Base-by-base conservation (phyloP, 2,113 vertebrate species). In the Orcinus orca region DNA sequence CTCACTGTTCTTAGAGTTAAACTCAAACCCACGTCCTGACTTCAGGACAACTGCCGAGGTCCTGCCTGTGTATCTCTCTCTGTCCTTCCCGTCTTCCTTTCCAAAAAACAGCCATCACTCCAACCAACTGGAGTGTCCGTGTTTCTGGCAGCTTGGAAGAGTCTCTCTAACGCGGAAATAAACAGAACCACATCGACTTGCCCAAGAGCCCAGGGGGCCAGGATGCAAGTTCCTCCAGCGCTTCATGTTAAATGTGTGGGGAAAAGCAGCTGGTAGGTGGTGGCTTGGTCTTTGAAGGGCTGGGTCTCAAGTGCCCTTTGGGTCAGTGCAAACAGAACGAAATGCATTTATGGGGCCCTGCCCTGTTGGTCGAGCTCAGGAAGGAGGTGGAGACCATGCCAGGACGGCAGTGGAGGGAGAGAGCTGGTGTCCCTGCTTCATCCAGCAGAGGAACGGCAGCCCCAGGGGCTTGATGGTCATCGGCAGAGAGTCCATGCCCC, bases 391-490 rank as follows among this genome's bases (percentile, higher is more conserved):
- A 90, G 33, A 60, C 15, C 60, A 5, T 81, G 50, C 79, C 41
- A 31, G 65, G n/a, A 23, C 17, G 5, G 47, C 76, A 73, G 63
- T 50, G 6, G 29, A 0, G 1, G n/a, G 86, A 77, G 58, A 23
- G 14, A 18, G 50, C 15, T 26, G 20, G 20, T 82, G 38, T 70
- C 58, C 62, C 13, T 33, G 11, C 31, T 44, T 68, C 26, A 0
- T 84, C 53, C 62, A 82, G 71, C 93, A 77, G 65, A 87, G 53
- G 77, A 93, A 87, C 8, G 76, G 50, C 68, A 83, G 93, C 44
- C 60, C 58, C 60, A 26, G 70, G 33, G 6, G 33, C 36, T 83
- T 41, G 65, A 17, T 1, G 20, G 41, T 31, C 11, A 6, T 77
- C 18, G 53, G 6, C 17, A 67, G 62, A 1, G 25, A 89, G 70